Evolutionary conservation across 1,140 invertebrate genomes (phyloP), one percentile per base, ranked within the genome.

Genomic region (Campodea augens): DNA sequence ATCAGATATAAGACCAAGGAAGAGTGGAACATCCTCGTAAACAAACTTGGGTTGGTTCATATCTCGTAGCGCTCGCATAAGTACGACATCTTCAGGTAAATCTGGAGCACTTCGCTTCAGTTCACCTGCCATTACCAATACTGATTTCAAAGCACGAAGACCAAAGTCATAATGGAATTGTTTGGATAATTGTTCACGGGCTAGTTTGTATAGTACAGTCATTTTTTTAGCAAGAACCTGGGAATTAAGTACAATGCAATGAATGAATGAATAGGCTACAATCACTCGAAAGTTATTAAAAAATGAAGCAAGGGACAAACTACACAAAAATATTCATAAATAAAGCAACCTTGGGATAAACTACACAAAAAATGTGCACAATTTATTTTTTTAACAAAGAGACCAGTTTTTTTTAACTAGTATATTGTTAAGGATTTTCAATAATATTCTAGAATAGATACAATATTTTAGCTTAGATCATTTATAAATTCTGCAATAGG

Each of bases 81-180:
- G 64, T 0, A 91, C 78, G 38, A 89, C 71, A 53, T 82, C 74
- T 65, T 93, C 87, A 3, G 77, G 71, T 2, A 88, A 64, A 47
- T 84, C 74, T 4, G 72, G 69, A 10, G 78, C 76, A n/a, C 73
- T 73, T 50, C 83, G 66, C 55, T 84, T 84, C 53, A 90, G 65
- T 22, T 87, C 78, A 5, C 84, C 84, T 1, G 87, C 86, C 81
- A 88, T 89, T 5, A 86, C 73, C 3, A 92, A 62, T 4, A 91
- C 84, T 0, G 85, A 81, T 53, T 86, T 91, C 1, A 91, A 60
- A 5, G 85, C 84, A 44, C 87, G 67, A 42, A 92, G 59, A n/a
- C 87, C 86, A 73, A 89, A 93, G 57, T 93, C 87, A 58, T 93
- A 93, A 60, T 93, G 87, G 25, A 77, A 79, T 57, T 92, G 87